Evolutionary conservation across 1,140 invertebrate genomes (phyloP), one percentile per base, ranked within the genome.

Genomic region (Polypedilum pembai): DNA sequence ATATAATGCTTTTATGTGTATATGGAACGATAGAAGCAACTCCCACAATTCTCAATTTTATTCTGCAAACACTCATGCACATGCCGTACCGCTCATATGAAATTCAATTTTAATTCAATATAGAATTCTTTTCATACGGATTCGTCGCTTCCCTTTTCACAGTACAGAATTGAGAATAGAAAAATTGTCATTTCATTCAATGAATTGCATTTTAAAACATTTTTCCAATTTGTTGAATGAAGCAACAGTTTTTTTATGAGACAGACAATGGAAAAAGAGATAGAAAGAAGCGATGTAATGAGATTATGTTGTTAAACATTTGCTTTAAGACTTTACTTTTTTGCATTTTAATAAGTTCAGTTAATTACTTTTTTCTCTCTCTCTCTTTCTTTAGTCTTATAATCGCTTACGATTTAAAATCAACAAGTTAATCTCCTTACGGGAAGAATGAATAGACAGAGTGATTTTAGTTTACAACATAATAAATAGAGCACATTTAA

Each of bases 271-370:
- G n/a, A 56, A 56, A n/a, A n/a, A 56, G 45, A 56, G 15, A 56
- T 15, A n/a, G 45, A 4, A n/a, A 1, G 8, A 4, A n/a, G n/a
- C 12, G 4, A 56, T 56, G 45, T 56, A 56, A 56, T 56, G 45
- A n/a, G 10, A 56, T 56, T 56, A 56, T n/a, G 45, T 56, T 56
- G 45, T 56, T 56, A 56, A 56, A 56, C 45, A 56, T 56, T 56
- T n/a, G 24, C 24, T 56, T 56, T 56, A 56, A 56, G 45, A 56
- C 4, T 56, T 56, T 12, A n/a, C n/a, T 56, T 56, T 56, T 56
- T 56, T 56, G 45, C 45, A 56, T 56, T 56, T 56, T 56, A 56
- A 56, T 56, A 56, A 56, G 45, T 56, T 56, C 45, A 56, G 12
- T 56, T 56, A 56, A 56, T 56, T 56, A 56, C n/a, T 45, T 45